These are phyloP conservation scores for Triplophysa siluroides DNA, from an alignment of 2,113 vertebrate species.

Conservation along the genomic window DNA sequence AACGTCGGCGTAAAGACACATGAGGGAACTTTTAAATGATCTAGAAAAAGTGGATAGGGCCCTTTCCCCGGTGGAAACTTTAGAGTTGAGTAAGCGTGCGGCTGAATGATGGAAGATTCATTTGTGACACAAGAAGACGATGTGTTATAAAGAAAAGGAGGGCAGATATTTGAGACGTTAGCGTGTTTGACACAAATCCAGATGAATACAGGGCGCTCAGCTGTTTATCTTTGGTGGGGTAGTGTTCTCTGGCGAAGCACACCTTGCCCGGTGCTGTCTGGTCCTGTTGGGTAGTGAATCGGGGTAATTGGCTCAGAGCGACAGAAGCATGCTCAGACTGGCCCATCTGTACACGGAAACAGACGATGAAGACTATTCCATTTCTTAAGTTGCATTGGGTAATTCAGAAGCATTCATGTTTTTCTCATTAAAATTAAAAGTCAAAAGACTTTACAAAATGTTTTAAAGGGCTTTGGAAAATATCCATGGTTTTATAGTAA, in stretches of 20 bases:
- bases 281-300: conserved; percentile 61
- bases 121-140: background rate
- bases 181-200: background rate
- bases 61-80: background rate
- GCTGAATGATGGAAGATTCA: background rate
- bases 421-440: no score
- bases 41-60: background rate
- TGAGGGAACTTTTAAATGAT: conserved; percentile 5
- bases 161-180: background rate
- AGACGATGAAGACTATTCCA: background rate
- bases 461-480: no score
- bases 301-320: conserved; percentile 25
- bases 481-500: no score
- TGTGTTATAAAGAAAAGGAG: conserved; percentile 1
- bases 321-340: conserved; percentile 67
- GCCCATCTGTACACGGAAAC: conserved; percentile 46
- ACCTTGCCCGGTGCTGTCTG: conserved; percentile 65
- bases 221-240: conserved; percentile 65
- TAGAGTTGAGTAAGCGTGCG: background rate
- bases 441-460: no score
- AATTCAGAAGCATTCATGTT: no score
- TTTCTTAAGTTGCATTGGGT: no score
- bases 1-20: background rate
- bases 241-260: conserved; percentile 62
- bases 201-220: conserved; percentile 42